These are phyloP conservation scores for Hippopotamyrus pictus DNA, from an alignment of 2,797 vertebrate species.

Conservation along the genomic window DNA sequence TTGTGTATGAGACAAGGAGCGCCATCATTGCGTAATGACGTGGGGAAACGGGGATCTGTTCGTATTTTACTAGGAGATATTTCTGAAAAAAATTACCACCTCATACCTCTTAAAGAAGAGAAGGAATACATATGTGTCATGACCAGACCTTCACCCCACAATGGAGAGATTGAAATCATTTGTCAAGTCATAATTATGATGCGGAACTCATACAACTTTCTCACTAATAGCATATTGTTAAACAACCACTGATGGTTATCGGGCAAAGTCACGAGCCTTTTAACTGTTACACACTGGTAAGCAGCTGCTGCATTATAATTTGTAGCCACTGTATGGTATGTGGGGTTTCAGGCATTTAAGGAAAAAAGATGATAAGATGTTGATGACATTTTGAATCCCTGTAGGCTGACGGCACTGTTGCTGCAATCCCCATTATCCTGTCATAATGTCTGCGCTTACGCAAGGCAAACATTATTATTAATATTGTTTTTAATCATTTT, in stretches of 20 bases:
- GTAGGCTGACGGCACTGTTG: background rate
- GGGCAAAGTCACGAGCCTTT: background rate
- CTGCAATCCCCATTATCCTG: background rate
- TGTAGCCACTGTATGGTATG: background rate
- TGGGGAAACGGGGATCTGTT: background rate
- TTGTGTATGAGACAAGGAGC: slow-evolving; percentile 19
- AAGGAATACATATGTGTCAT: slow-evolving; percentile 72
- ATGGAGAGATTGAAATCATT: slow-evolving; percentile 70
- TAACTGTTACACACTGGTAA: background rate
- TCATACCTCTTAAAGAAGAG: slow-evolving; percentile 62
- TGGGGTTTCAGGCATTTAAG: background rate
- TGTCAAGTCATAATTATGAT: slow-evolving; percentile 53
- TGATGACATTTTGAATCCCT: background rate
- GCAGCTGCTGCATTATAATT: background rate
- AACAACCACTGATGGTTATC: slow-evolving; percentile 36
- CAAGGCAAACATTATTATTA: background rate
- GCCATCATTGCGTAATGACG: slow-evolving; percentile 28
- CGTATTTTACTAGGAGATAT: slow-evolving; percentile 6
- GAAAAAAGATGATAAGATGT: background rate
- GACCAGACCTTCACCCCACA: slow-evolving; percentile 70
- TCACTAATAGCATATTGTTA: slow-evolving; percentile 53
- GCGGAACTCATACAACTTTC: slow-evolving; percentile 51
- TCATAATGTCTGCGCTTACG: background rate
- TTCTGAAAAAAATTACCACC: background rate
- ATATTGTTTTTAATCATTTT: background rate